Evolutionary conservation across 2,113 vertebrate genomes (phyloP), one percentile per base, ranked within the genome.

Genomic region (Ahaetulla prasina): DNA sequence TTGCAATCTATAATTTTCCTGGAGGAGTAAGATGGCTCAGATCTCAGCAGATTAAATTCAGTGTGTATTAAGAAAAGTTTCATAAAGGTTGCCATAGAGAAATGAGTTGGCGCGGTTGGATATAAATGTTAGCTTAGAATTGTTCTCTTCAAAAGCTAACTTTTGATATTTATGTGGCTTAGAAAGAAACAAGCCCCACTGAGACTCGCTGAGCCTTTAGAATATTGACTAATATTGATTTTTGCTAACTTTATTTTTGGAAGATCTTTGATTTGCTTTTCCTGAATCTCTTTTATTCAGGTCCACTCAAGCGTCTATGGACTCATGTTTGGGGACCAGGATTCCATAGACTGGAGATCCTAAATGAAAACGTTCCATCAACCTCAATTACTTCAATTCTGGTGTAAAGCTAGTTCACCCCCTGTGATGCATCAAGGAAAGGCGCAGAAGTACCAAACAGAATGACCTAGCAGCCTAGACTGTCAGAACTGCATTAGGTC

Each of bases 1-100:
- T 91, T 91, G 57, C 39, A 93, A 92, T 94, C 93, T 92, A 20
- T 91, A 92, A 53, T 95, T 93, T 96, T 96, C 86, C 93, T 93
- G 91, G 54, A 95, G 91, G 84, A 95, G 91, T 94, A 57, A 85
- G 53, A 96, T 35, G 22, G 90, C 91, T 96, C 90, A 74, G 94
- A 94, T 92, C 92, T 91, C 90, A 93, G 93, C 14, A 93, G 63
- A 93, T 54, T 92, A 89, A 93, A 92, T 90, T 92, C 88, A 89
- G 91, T 93, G 39, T 91, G 11, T 89, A 87, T 45, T 80, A 63
- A 49, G 94, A 96, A 95, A 92, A 94, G 14, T 89, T 90, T 84
- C 52, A 80, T 89, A 94, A 94, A 95, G 1, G 30, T 88, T 95
- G 80, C 49, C 49, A 92, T 74, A 92, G 14, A 94, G 80, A 60